Conservation (phyloP, 2,888 invertebrate genomes). For the Calephelis perditalis region DNA sequence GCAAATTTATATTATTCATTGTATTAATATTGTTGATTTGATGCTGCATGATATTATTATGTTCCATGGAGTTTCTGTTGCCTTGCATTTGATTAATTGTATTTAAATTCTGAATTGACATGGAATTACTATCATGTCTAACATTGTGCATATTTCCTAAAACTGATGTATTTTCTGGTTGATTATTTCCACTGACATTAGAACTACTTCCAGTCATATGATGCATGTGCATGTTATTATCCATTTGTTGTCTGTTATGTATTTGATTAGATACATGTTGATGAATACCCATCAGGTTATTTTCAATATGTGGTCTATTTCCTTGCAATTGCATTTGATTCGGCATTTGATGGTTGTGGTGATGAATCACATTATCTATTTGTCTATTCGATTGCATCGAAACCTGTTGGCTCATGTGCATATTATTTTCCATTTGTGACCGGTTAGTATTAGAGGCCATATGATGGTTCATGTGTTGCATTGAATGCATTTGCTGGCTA, state of each 20-base stretch:
- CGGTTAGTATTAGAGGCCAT: constrained; percentile 47
- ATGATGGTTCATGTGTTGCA: constrained; percentile 68
- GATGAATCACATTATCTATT: constrained; percentile 58
- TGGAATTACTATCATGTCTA: constrained; percentile 61
- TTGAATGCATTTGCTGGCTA: constrained; percentile 59
- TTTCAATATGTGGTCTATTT: constrained; percentile 60
- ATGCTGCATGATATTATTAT: constrained; percentile 65
- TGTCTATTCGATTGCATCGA: constrained; percentile 63
- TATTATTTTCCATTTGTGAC: constrained; percentile 57
- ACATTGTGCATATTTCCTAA: constrained; percentile 58
- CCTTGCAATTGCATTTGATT: constrained; percentile 69
- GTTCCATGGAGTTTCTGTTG: constrained; percentile 62
- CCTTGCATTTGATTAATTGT: constrained; percentile 64
- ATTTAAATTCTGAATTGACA: constrained; percentile 62
- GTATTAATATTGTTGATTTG: constrained; percentile 58
- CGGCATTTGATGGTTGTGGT: constrained; percentile 69
- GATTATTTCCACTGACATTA: constrained; percentile 55
- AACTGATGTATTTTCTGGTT: constrained; percentile 55
- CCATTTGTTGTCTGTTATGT: constrained; percentile 65
- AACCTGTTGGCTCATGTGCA: constrained; percentile 66
- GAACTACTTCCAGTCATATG: constrained; percentile 57
- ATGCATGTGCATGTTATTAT: constrained; percentile 66
- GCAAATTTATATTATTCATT: constrained; percentile 65
- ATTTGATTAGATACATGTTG: constrained; percentile 66
- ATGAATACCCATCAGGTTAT: constrained; percentile 63